Evolutionary conservation across 2,113 vertebrate genomes (phyloP), one percentile per base, ranked within the genome.

Genomic region (Capreolus pygargus): DNA sequence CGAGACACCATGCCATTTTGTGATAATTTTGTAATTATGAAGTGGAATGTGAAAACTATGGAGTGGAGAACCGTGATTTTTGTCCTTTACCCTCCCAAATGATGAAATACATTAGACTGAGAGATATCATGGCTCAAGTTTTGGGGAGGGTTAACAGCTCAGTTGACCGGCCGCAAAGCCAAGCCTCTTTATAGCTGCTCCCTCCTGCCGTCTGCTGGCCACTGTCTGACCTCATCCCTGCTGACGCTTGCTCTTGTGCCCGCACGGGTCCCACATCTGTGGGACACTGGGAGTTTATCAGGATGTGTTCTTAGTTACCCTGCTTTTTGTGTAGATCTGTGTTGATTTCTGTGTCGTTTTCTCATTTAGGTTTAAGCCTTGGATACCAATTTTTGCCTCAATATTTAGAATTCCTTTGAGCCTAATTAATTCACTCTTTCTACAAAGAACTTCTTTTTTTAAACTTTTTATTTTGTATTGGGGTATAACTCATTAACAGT

Each of bases 11-110:
- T 67, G 16, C 61, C n/a, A 39, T 96, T 93, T 94, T 84, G 52
- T 84, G 82, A 74, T 55, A 84, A 23, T 84, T 96, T 55, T 84
- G 23, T 86, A 79, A 88, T 91, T 95, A 61, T 70, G n/a, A 54
- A 87, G 45, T 84, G 0, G 43, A 70, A 70, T 45, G 16, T 94
- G 16, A 43, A 95, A 79, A 85, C 81, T 79, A 16, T 52, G 11
- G 28, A 78, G 19, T 70, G 36, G 5, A 94, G 50, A 95, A 91
- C 82, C 1, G 6, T 27, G 16, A 45, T n/a, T 28, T 60, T 67
- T 45, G 21, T 28, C 39, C 19, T 21, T 67, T 54, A n/a, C 43
- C 3, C 19, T 36, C 43, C 25, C n/a, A 88, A 52, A 28, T 54
- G 21, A 76, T 64, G 81, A 96, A 86, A 74, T 70, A 16, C 3